Evolutionary conservation across 2,888 invertebrate genomes (phyloP).

Genomic region (Eupeodes latifasciatus): DNA sequence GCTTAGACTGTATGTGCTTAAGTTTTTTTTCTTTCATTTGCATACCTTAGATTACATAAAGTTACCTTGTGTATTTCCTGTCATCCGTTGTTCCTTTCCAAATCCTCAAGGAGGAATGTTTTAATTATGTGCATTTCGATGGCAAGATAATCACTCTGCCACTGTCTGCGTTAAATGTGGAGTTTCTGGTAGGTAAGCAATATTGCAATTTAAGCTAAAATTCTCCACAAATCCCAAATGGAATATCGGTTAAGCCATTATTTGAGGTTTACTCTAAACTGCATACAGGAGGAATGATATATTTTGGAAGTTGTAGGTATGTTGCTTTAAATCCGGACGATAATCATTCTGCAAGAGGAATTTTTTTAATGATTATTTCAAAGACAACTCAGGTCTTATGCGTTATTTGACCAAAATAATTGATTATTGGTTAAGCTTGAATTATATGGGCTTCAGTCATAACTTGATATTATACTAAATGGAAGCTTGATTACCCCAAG

Average conservation of each 20-base stretch:
- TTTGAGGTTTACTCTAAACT: neutral
- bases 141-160: conserved; percentile 46
- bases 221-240: conserved; percentile 39
- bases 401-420: too few relatives aligned
- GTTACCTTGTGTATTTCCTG: neutral
- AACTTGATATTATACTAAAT: too few relatives aligned
- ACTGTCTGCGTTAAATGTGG: neutral
- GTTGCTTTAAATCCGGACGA: too few relatives aligned
- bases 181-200: neutral
- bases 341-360: too few relatives aligned
- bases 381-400: too few relatives aligned
- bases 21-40: neutral
- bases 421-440: too few relatives aligned
- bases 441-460: too few relatives aligned
- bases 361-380: too few relatives aligned
- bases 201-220: conserved; percentile 38
- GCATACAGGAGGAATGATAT: too few relatives aligned
- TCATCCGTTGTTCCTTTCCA: neutral
- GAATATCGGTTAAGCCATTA: conserved; percentile 6
- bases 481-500: too few relatives aligned
- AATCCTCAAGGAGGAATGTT: conserved; percentile 51
- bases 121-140: conserved; percentile 72
- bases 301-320: too few relatives aligned
- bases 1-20: conserved; percentile 4
- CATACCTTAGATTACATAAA: neutral